Conservation (phyloP, 2,113 vertebrate genomes). For the Tupaia chinensis region DNA sequence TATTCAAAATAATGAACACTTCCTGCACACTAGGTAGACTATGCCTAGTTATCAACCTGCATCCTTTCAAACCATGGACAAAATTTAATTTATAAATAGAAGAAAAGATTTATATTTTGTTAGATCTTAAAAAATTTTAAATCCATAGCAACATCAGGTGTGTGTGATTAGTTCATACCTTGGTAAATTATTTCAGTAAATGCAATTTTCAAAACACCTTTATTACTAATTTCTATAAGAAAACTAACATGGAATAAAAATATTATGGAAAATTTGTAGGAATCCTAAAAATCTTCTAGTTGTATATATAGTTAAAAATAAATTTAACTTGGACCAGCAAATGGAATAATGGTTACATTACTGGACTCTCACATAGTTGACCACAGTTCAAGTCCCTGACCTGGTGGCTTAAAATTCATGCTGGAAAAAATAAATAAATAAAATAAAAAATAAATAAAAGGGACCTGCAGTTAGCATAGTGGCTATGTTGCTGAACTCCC, state of each 20-base stretch:
- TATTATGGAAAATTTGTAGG: background rate
- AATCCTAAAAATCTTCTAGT: background rate
- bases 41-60: background rate
- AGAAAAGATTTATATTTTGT: background rate
- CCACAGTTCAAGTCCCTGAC: no score
- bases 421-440: background rate
- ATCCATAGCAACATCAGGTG: background rate
- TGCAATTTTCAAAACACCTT: background rate
- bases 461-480: no score
- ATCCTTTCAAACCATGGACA: background rate
- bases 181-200: background rate
- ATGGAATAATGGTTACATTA: no score
- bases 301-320: background rate
- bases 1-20: background rate
- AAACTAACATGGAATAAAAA: constrained; percentile 15
- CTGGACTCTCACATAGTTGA: no score
- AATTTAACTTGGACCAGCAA: background rate
- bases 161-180: background rate
- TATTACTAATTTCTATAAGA: constrained; percentile 27
- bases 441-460: background rate
- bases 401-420: no score
- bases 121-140: constrained; percentile 27
- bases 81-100: constrained; percentile 47
- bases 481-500: no score
- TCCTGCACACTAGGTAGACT: background rate